These are phyloP conservation scores for Mormyrops boulengeri DNA, from an alignment of 2,797 vertebrate species.

Conservation along the genomic window DNA sequence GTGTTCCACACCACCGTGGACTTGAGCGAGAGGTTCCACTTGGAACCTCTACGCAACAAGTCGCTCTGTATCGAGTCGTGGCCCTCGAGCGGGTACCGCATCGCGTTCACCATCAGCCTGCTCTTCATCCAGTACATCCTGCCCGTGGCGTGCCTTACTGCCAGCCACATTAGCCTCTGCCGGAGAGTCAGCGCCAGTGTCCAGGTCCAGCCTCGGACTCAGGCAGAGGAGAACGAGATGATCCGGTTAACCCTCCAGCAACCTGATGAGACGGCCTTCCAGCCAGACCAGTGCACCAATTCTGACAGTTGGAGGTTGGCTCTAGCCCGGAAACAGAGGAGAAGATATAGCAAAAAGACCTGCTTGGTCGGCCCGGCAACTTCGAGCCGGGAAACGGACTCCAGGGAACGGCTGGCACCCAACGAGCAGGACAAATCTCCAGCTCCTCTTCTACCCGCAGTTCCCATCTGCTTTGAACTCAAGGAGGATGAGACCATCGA, in stretches of 20 bases:
- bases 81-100: constrained; percentile 67
- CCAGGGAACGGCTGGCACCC: constrained; percentile 41
- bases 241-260: constrained; percentile 63
- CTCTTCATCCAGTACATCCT: constrained; percentile 69
- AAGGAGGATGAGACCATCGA: constrained; percentile 58
- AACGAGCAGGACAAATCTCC: constrained; percentile 49
- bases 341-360: constrained; percentile 64
- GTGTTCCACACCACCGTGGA: constrained; percentile 67
- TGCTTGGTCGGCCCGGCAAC: constrained; percentile 59
- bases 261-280: constrained; percentile 38
- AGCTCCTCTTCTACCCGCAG: constrained; percentile 56
- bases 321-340: constrained; percentile 58
- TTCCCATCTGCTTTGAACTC: constrained; percentile 69
- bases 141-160: constrained; percentile 61
- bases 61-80: constrained; percentile 67
- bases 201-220: constrained; percentile 46
- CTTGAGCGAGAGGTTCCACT: constrained; percentile 57
- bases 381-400: constrained; percentile 17
- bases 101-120: constrained; percentile 65
- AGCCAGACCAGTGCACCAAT: constrained; percentile 32
- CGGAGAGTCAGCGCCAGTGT: constrained; percentile 60
- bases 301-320: constrained; percentile 50
- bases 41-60: constrained; percentile 56
- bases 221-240: constrained; percentile 66
- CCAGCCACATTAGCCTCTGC: constrained; percentile 70